phyloP scores from a whole-genome alignment of 2,113 vertebrate species.

The Thermophis baileyi region DNA sequence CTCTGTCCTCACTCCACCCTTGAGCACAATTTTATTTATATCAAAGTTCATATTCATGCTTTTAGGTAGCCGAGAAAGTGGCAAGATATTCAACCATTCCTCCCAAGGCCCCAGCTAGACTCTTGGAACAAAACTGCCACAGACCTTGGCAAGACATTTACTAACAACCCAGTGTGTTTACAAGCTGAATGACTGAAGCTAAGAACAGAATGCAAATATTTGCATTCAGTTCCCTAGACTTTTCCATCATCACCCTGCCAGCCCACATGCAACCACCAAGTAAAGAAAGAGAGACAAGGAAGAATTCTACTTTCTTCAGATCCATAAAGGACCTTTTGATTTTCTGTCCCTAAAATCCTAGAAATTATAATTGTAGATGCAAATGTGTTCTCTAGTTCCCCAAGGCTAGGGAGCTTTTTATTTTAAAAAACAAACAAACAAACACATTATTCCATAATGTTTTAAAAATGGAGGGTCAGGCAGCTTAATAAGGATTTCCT shows the following conservation, averaged over 20 bases:
- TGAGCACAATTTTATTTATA: neutral
- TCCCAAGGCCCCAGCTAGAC: constrained; percentile 30
- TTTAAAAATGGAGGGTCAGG: neutral
- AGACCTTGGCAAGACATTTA: constrained; percentile 45
- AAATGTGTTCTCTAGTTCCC: neutral
- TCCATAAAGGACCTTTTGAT: neutral
- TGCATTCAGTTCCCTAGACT: constrained; percentile 54
- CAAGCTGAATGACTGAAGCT: constrained; percentile 48
- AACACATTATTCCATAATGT: neutral
- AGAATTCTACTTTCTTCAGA: neutral
- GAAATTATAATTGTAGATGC: neutral
- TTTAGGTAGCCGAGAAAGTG: neutral
- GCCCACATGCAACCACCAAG: constrained; percentile 52
- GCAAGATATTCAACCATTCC: constrained; percentile 27
- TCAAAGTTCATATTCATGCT: neutral
- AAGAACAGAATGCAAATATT: constrained; percentile 65
- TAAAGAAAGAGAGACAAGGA: constrained; percentile 38
- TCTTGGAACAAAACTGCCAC: constrained; percentile 6
- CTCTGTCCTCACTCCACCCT: neutral
- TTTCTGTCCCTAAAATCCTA: neutral
- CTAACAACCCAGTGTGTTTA: constrained; percentile 55
- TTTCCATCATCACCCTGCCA: constrained; percentile 43
- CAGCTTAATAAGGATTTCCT: neutral
- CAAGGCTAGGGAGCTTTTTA: neutral
- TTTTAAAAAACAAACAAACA: neutral